Percentiles rank a stretch among this genome's conserved stretches.
These are phyloP conservation scores for Deilephila porcellus DNA, from an alignment of 2,888 invertebrate species.

Conservation along the genomic window DNA sequence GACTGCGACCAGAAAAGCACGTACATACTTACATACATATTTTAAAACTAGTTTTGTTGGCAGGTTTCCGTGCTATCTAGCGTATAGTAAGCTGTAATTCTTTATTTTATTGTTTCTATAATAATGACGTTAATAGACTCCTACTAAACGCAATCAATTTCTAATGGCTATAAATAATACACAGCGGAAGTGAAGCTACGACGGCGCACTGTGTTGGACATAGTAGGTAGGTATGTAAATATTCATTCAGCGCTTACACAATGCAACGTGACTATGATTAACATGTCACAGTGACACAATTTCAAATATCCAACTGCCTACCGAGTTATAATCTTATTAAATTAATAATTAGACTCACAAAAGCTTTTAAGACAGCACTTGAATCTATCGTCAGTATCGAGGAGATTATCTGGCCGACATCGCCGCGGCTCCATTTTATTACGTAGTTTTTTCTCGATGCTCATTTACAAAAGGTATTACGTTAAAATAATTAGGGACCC, in stretches of 20 bases:
- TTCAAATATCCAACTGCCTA: slow-evolving; percentile 30
- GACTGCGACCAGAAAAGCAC: slow-evolving; percentile 39
- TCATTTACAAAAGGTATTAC: slow-evolving; percentile 70
- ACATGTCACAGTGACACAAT: slow-evolving; percentile 26
- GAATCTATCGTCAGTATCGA: slow-evolving; percentile 56
- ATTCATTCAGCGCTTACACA: slow-evolving; percentile 13
- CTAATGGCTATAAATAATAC: neutral
- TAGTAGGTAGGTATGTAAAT: neutral
- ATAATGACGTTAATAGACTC: slow-evolving; percentile 35
- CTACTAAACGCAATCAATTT: slow-evolving; percentile 33
- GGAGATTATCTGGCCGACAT: slow-evolving; percentile 60
- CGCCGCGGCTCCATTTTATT: slow-evolving; percentile 52
- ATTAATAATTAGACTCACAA: slow-evolving; percentile 53
- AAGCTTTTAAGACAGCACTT: slow-evolving; percentile 47
- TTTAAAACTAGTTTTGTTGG: slow-evolving; percentile 52
- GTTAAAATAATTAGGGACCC: slow-evolving; percentile 77
- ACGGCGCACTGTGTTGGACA: neutral
- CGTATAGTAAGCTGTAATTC: slow-evolving; percentile 38
- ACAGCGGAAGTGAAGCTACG: neutral
- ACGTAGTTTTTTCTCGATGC: slow-evolving; percentile 54
- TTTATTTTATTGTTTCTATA: slow-evolving; percentile 45
- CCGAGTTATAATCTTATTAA: slow-evolving; percentile 48
- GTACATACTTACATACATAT: slow-evolving; percentile 43
- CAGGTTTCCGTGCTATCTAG: slow-evolving; percentile 49
- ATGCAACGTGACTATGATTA: slow-evolving; percentile 20